Evolutionary conservation across 2,113 vertebrate species (phyloP).

Genomic region (Mystacornis crossleyi): DNA sequence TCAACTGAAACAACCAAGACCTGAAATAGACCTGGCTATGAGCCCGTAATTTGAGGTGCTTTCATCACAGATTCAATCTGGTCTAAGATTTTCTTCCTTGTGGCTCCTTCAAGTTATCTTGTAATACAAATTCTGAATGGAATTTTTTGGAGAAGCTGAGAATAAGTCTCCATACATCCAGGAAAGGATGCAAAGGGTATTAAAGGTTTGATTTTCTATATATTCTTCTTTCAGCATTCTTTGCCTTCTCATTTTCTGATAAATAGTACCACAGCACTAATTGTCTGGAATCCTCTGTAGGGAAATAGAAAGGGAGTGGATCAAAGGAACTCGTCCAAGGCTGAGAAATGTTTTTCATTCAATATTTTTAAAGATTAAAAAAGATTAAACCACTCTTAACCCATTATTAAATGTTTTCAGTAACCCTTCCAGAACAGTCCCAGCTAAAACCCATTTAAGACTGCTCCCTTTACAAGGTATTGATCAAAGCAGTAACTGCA

Average conservation of each 20-base stretch:
- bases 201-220: neutral
- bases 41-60: neutral
- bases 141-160: neutral
- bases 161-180: neutral
- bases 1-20: neutral
- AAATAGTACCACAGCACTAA: slow-evolving; percentile 21
- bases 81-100: neutral
- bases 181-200: neutral
- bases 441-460: neutral
- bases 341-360: neutral
- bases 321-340: neutral
- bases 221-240: slow-evolving; percentile 20
- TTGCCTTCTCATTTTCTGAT: slow-evolving; percentile 22
- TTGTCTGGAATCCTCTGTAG: slow-evolving; percentile 22
- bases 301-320: neutral
- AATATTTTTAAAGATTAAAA: slow-evolving; percentile 20
- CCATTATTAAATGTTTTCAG: neutral
- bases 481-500: neutral
- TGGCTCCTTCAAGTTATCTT: neutral
- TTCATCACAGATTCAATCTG: neutral
- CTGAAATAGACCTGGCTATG: neutral
- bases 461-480: neutral
- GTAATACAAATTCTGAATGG: neutral
- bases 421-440: neutral
- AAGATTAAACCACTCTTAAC: neutral